phyloP scores from a whole-genome alignment of 2,888 invertebrate species.

The Cancer borealis region DNA sequence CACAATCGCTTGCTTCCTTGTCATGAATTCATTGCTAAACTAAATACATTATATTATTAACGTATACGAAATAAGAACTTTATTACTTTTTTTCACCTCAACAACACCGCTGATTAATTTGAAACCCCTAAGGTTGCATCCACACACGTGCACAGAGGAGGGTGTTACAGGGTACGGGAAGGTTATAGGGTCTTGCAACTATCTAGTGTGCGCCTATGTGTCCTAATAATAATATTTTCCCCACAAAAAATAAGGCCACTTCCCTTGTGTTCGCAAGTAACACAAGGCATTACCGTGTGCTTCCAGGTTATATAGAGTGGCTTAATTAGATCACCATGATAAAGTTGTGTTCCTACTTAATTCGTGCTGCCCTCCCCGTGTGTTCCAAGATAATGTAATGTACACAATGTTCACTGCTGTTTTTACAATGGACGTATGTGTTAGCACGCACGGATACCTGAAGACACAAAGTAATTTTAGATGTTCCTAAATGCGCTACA shows the following conservation, averaged over 20 bases:
- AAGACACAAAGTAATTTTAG: not conserved
- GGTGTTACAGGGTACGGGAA: not conserved
- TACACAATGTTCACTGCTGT: not conserved
- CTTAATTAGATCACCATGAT: slow-evolving; percentile 11
- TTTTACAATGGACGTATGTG: not conserved
- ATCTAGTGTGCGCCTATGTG: not conserved
- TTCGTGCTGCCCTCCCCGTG: not conserved
- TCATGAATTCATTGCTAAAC: too few species aligned
- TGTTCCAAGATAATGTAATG: not conserved
- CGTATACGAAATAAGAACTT: too few species aligned
- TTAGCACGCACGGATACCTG: not conserved
- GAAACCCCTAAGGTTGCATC: not conserved
- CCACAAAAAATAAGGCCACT: not conserved
- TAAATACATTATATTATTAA: too few species aligned
- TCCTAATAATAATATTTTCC: not conserved
- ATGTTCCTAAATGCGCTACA: not conserved
- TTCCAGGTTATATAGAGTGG: not conserved
- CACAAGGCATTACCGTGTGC: not conserved
- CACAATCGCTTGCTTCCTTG: too few species aligned
- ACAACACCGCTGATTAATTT: not conserved
- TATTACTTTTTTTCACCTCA: not conserved
- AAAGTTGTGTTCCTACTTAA: not conserved
- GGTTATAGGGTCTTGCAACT: not conserved
- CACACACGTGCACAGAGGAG: not conserved
- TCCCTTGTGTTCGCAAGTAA: not conserved